Percentiles rank a stretch among this genome's conserved stretches.
phyloP scores from a whole-genome alignment of 2,113 vertebrate genomes.

The Triplophysa dalaica region DNA sequence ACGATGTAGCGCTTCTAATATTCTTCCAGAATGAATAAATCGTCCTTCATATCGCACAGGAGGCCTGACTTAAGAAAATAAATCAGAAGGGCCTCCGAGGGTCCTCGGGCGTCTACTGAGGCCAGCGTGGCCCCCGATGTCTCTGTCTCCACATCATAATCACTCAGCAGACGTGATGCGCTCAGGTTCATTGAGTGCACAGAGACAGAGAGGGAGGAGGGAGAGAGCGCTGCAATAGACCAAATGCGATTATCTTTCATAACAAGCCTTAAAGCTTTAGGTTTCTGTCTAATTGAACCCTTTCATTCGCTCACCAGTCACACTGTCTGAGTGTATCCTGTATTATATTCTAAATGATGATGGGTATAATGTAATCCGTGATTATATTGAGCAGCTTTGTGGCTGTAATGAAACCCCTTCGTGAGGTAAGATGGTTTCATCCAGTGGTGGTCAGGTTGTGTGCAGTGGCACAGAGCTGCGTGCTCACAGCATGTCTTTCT shows the following conservation, averaged over 20 bases:
- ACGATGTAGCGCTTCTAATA: background rate
- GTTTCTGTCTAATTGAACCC: background rate
- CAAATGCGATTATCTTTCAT: background rate
- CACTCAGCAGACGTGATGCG: background rate
- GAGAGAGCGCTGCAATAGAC: background rate
- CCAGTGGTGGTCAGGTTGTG: constrained; percentile 23
- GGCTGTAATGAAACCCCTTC: background rate
- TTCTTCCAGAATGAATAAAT: constrained; percentile 6
- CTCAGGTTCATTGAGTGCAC: constrained; percentile 49
- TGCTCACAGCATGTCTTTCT: background rate
- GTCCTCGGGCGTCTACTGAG: background rate
- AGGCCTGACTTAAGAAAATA: background rate
- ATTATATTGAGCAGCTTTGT: background rate
- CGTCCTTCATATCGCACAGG: background rate
- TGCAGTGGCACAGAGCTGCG: background rate
- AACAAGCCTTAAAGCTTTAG: background rate
- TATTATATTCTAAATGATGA: background rate
- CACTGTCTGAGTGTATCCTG: background rate
- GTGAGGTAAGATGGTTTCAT: constrained; percentile 37
- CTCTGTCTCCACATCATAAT: constrained; percentile 19
- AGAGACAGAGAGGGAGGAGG: background rate
- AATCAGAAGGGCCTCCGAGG: background rate
- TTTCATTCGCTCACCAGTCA: background rate
- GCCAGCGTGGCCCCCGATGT: background rate
- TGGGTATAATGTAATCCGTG: constrained; percentile 5